These are phyloP conservation scores for Lepidostoma basale DNA, from an alignment of 1,140 invertebrate species.

Conservation along the genomic window DNA sequence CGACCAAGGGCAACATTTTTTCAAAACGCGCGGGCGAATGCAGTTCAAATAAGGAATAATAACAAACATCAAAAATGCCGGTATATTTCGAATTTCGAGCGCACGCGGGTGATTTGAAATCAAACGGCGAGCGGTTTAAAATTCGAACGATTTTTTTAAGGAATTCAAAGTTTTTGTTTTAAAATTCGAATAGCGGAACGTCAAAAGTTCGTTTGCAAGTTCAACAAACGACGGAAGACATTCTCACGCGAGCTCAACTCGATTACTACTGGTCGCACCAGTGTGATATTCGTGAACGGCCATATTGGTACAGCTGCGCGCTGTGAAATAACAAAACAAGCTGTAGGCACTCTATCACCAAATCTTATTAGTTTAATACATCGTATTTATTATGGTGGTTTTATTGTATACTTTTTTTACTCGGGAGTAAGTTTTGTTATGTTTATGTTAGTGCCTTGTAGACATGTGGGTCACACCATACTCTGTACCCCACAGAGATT, in stretches of 20 bases:
- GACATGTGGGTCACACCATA: background rate
- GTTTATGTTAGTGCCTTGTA: too few relatives aligned
- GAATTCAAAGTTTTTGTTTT: too few relatives aligned
- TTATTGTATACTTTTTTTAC: background rate
- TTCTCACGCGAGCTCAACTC: background rate
- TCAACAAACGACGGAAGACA: background rate
- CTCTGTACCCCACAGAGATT: slow-evolving; percentile 5
- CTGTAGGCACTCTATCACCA: too few relatives aligned
- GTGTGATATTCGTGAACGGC: too few relatives aligned
- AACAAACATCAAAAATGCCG: too few relatives aligned
- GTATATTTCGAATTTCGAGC: too few relatives aligned
- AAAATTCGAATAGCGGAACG: background rate
- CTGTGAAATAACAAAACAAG: background rate
- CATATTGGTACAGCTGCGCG: background rate
- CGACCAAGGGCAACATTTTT: background rate
- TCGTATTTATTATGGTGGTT: background rate
- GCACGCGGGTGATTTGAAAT: too few relatives aligned
- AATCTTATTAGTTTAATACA: too few relatives aligned
- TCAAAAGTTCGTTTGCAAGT: slow-evolving; percentile 21
- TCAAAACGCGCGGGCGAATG: background rate
- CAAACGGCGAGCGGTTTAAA: too few relatives aligned
- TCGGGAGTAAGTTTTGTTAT: too few relatives aligned
- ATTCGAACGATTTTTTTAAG: too few relatives aligned
- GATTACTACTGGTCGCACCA: background rate
- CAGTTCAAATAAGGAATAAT: background rate